A percentile compares a stretch with the other conserved stretches of the same genome.
phyloP scores from a whole-genome alignment of 2,888 invertebrate genomes.

The Patella ulyssiponensis region DNA sequence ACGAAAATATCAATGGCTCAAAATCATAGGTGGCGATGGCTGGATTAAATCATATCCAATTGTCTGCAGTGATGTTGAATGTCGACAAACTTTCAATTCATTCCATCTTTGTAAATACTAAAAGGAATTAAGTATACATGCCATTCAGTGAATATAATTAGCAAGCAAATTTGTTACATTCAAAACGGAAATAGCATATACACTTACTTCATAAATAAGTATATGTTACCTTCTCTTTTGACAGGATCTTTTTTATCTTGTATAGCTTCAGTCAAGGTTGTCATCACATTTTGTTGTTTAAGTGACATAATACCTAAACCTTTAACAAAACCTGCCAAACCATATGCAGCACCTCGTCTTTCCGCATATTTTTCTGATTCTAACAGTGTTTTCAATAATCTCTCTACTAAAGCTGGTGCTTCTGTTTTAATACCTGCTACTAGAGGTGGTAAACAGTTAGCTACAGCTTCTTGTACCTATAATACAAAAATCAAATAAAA shows the following conservation, averaged over 20 bases:
- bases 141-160: too few species aligned
- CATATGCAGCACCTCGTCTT: constrained; percentile 90
- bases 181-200: too few species aligned
- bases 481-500: constrained; percentile 21
- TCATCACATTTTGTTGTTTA: constrained; percentile 96
- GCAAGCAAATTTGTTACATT: too few species aligned
- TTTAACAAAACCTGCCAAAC: constrained; percentile 94
- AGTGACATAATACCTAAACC: constrained; percentile 95
- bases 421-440: constrained; percentile 94
- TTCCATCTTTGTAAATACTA: too few species aligned
- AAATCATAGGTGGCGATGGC: too few species aligned
- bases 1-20: not conserved
- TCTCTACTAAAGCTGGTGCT: constrained; percentile 88
- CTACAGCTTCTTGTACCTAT: constrained; percentile 95
- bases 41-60: too few species aligned
- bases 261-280: constrained; percentile 90
- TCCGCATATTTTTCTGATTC: constrained; percentile 71
- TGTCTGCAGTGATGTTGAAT: too few species aligned
- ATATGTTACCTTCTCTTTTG: constrained; percentile 84
- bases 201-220: too few species aligned
- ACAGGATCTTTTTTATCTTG: constrained; percentile 97
- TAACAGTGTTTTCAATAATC: constrained; percentile 76
- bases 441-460: constrained; percentile 93
- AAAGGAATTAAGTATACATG: too few species aligned
- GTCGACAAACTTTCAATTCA: too few species aligned